Percentiles rank a stretch among this genome's conserved stretches.
Evolutionary conservation across 1,140 invertebrate species (phyloP).

Genomic region (Meteorus sp.): DNA sequence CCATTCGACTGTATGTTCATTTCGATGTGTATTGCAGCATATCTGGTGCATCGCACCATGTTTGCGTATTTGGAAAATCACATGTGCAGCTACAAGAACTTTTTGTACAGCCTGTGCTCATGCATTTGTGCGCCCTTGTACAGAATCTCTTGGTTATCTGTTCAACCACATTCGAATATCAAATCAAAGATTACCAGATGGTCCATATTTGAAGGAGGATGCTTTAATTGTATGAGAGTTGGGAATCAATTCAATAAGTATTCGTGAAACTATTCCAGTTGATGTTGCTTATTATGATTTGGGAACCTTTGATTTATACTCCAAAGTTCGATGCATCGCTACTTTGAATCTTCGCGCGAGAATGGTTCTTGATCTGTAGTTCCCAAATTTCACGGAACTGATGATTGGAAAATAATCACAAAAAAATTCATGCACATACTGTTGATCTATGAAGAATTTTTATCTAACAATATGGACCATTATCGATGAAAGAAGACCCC

Average conservation of each 20-base stretch:
- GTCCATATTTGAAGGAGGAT: slow-evolving; percentile 52
- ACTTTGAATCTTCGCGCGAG: no score
- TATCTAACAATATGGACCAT: no score
- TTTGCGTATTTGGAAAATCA: slow-evolving; percentile 68
- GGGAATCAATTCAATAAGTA: background rate
- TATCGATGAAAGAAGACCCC: no score
- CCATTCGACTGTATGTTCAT: no score
- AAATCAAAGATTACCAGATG: slow-evolving; percentile 59
- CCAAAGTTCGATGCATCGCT: no score
- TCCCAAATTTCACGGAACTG: no score
- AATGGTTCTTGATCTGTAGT: no score
- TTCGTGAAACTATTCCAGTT: background rate
- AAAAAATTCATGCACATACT: no score
- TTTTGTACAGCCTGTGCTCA: slow-evolving; percentile 63
- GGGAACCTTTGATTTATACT: no score
- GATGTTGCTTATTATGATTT: no score
- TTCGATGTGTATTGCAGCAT: slow-evolving; percentile 61
- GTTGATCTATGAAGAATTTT: no score
- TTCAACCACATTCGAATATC: slow-evolving; percentile 68
- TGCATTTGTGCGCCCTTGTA: slow-evolving; percentile 65
- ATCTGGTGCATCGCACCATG: slow-evolving; percentile 73
- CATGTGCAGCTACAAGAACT: slow-evolving; percentile 65
- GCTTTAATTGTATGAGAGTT: slow-evolving; percentile 56
- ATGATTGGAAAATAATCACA: no score
- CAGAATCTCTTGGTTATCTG: slow-evolving; percentile 65